A percentile compares a stretch with the other conserved stretches of the same genome.
Conservation (phyloP, 2,888 invertebrate species). For the Orthosia gracilis region DNA sequence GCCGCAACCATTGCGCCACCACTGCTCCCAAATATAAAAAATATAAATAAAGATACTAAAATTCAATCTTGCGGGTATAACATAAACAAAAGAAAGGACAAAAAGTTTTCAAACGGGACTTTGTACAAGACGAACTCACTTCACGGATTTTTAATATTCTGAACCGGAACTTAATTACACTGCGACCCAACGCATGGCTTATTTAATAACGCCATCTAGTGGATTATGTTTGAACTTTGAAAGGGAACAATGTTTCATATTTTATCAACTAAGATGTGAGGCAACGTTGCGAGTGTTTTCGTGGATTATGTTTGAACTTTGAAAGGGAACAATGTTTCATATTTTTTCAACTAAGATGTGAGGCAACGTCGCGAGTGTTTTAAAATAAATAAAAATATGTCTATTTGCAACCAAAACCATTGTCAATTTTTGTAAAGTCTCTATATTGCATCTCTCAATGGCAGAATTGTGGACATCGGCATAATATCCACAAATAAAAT, state of each 20-base stretch:
- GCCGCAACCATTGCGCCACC: too few species aligned
- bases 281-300: too few species aligned
- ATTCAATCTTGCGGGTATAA: background rate
- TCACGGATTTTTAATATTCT: conserved; percentile 23
- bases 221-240: conserved; percentile 33
- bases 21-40: too few species aligned
- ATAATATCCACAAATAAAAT: too few species aligned
- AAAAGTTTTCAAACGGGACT: conserved; percentile 24
- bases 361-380: too few species aligned
- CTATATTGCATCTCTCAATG: too few species aligned
- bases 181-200: conserved; percentile 1
- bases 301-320: conserved; percentile 44
- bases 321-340: background rate
- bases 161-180: conserved; percentile 40
- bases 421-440: too few species aligned
- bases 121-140: conserved; percentile 19
- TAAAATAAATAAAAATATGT: background rate
- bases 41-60: background rate
- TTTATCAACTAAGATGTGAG: background rate
- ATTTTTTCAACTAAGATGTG: background rate
- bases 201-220: conserved; percentile 51
- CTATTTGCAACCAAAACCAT: too few species aligned
- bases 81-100: conserved; percentile 8
- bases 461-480: too few species aligned
- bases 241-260: background rate